phyloP scores from a whole-genome alignment of 2,797 vertebrate species.

The Pangasius macronema region DNA sequence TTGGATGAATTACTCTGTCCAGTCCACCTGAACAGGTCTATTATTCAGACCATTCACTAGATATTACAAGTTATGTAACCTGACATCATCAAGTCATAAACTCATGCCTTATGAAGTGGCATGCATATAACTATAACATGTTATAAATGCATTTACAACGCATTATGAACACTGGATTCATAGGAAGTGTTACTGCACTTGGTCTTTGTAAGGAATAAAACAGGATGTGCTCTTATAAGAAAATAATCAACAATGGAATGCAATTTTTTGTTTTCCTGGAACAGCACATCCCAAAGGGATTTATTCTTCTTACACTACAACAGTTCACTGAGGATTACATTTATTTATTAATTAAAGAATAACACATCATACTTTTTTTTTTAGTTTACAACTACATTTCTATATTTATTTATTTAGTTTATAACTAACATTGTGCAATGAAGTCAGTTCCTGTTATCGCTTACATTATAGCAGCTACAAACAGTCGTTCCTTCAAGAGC shows the following conservation, averaged over 20 bases:
- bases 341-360: background rate
- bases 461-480: background rate
- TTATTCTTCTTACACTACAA: background rate
- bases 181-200: background rate
- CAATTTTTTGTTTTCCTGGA: background rate
- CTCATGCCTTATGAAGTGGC: background rate
- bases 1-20: background rate
- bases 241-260: background rate
- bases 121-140: background rate
- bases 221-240: background rate
- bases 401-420: background rate
- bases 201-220: background rate
- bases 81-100: background rate
- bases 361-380: background rate
- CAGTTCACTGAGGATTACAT: background rate
- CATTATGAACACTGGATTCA: background rate
- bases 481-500: background rate
- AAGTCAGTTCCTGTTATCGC: background rate
- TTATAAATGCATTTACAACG: background rate
- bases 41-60: constrained; percentile 17
- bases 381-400: background rate
- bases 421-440: background rate
- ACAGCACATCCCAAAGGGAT: background rate
- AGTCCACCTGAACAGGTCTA: constrained; percentile 58
- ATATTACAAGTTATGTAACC: background rate